Evolutionary conservation across 92 coral and sea anemone species (phyloP).

Genomic region (Diadumene lineata): DNA sequence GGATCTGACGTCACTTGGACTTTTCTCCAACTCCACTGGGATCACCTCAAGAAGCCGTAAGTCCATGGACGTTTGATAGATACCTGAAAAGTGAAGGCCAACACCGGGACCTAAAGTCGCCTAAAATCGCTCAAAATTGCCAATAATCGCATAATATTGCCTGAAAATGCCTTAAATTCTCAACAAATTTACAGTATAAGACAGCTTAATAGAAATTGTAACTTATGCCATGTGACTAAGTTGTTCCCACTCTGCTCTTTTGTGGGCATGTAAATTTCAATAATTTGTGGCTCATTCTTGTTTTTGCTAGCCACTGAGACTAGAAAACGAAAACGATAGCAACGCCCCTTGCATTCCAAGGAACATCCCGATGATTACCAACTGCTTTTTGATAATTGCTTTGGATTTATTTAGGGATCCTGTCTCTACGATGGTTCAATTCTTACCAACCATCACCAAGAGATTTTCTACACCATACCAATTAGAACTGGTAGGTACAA

Average conservation of each 20-base stretch:
- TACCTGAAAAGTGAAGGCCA: background rate
- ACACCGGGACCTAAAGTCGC: background rate
- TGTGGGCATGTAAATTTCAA: too few relatives aligned
- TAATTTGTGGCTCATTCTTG: too few relatives aligned
- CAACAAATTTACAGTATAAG: too few relatives aligned
- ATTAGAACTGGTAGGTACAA: constrained; percentile 67
- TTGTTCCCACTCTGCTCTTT: too few relatives aligned
- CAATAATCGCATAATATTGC: background rate
- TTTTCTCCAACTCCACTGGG: constrained; percentile 78
- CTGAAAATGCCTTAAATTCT: too few relatives aligned
- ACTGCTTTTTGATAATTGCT: background rate
- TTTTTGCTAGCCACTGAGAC: too few relatives aligned
- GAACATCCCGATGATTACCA: background rate
- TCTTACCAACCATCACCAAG: constrained; percentile 35
- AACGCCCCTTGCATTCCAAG: too few relatives aligned
- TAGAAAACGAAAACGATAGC: background rate
- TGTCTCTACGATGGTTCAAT: constrained; percentile 9
- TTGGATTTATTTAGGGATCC: constrained; percentile 6
- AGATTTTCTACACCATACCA: constrained; percentile 69
- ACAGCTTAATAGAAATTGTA: too few relatives aligned
- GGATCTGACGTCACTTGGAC: constrained; percentile 91
- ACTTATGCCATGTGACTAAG: too few relatives aligned
- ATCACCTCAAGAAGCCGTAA: constrained; percentile 61
- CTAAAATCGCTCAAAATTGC: background rate
- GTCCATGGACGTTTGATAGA: background rate